Base-by-base conservation (phyloP, 2,888 invertebrate genomes). In the Exephanes ischioxanthus region DNA sequence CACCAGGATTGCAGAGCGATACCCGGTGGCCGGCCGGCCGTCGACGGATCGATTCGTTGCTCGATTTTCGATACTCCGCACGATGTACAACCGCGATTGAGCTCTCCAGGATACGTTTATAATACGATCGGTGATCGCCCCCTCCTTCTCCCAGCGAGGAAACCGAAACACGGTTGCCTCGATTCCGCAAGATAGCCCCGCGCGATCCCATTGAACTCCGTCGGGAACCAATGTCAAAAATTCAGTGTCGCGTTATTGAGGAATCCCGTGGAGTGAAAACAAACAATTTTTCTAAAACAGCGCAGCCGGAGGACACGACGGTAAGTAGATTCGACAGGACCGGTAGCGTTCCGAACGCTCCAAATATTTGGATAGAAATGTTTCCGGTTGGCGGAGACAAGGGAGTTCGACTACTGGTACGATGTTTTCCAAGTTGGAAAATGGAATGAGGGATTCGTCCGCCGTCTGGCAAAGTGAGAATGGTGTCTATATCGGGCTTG, bases 31-130 rank as follows among this genome's bases (percentile, higher is more conserved):
- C 61, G 55, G 51, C 63, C 77, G 55, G 33, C 48, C 37, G 78
- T 78, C 67, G 58, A 78, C 61, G 78, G 51, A 83, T 78, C 71
- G 58, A 83, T 61, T 48, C 77, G 77, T 45, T 83, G 55, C 45
- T 63, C 33, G 61, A 26, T 30, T 61, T 61, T 16, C 26, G 16
- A 30, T 63, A 63, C 3, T n/a, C 33, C n/a, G 16, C 30, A 16
- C 33, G 63, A 33, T 48, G 45, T 4, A 33, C 33, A 53, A 16
- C 63, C 70, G 61, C 19, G 7, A 16, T 51, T 4, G 3, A 11
- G 53, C 51, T 4, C 51, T 30, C 6, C 51, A 53, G 16, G 14
- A 53, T 71, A n/a, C 71, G 53, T 9, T 63, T 63, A 63, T 63
- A 30, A 63, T 33, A 33, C 63, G 63, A 63, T 63, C n/a, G 3